Conservation (phyloP, 2,113 vertebrate species). For the Misgurnus mizolepis region DNA sequence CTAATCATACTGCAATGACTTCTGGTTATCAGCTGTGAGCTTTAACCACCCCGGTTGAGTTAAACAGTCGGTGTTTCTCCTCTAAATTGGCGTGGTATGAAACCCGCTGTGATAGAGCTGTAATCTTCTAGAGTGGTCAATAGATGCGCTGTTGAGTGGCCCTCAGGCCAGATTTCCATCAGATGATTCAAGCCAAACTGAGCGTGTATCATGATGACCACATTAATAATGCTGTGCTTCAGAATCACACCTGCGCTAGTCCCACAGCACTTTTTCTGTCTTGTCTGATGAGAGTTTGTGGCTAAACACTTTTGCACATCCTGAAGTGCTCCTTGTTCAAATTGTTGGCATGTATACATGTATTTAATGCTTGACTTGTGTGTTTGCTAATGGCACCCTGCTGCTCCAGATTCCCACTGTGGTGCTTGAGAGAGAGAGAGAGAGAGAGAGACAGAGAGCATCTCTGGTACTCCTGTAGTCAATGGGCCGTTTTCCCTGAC, state of each 20-base stretch:
- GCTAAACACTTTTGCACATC: neutral
- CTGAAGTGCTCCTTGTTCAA: constrained; percentile 57
- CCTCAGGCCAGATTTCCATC: constrained; percentile 22
- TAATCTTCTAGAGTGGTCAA: constrained; percentile 27
- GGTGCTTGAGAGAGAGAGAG: constrained; percentile 30
- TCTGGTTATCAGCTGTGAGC: neutral
- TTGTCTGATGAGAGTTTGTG: neutral
- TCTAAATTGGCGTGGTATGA: neutral
- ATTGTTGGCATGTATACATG: constrained; percentile 29
- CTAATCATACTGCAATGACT: neutral
- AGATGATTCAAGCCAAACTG: neutral
- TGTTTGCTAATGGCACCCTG: constrained; percentile 38
- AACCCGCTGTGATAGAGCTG: constrained; percentile 29
- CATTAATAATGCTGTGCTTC: constrained; percentile 14
- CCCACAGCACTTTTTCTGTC: neutral
- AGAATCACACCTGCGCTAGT: neutral
- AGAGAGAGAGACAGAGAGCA: neutral
- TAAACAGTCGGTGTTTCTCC: constrained; percentile 9
- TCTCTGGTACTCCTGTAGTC: constrained; percentile 41
- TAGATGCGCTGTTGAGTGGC: constrained; percentile 8
- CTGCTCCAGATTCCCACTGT: constrained; percentile 27
- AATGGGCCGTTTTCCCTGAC: constrained; percentile 33
- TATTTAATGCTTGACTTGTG: constrained; percentile 46
- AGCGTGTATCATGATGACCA: neutral
- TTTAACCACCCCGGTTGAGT: neutral